A percentile compares a stretch with the other conserved stretches of the same genome.
Conservation (phyloP, 2,797 vertebrate species). For the Eleutherodactylus coqui region DNA sequence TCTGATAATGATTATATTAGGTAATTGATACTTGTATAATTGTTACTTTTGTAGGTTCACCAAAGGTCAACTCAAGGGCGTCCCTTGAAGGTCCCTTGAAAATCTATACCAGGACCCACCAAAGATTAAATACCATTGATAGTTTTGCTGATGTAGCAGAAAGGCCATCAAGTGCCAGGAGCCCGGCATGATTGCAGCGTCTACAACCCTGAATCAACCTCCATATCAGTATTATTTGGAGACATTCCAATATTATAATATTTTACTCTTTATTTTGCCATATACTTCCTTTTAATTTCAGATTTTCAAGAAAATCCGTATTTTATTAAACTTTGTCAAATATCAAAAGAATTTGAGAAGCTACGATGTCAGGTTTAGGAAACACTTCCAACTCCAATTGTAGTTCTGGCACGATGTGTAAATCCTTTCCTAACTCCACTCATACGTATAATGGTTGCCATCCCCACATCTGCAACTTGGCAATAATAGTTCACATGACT, state of each 20-base stretch:
- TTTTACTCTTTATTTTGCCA: neutral
- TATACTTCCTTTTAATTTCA: neutral
- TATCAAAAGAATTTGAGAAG: neutral
- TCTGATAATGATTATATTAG: neutral
- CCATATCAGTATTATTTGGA: neutral
- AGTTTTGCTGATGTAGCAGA: neutral
- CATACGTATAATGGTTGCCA: constrained; percentile 43
- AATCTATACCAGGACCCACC: neutral
- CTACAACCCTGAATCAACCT: neutral
- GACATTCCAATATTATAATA: neutral
- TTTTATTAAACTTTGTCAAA: constrained; percentile 26
- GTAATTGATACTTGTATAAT: neutral
- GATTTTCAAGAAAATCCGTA: neutral
- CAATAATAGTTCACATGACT: constrained; percentile 36
- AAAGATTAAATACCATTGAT: neutral
- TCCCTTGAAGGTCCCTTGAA: neutral
- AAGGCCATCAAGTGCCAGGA: neutral
- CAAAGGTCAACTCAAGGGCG: neutral
- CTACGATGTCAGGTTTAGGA: constrained; percentile 9
- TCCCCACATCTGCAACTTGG: constrained; percentile 41
- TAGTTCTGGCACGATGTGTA: constrained; percentile 31
- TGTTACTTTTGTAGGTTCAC: neutral
- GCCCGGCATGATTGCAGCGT: neutral
- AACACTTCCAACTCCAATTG: constrained; percentile 32
- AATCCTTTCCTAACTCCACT: constrained; percentile 17